phyloP scores from a whole-genome alignment of 2,797 vertebrate species.

The Lates japonicus region DNA sequence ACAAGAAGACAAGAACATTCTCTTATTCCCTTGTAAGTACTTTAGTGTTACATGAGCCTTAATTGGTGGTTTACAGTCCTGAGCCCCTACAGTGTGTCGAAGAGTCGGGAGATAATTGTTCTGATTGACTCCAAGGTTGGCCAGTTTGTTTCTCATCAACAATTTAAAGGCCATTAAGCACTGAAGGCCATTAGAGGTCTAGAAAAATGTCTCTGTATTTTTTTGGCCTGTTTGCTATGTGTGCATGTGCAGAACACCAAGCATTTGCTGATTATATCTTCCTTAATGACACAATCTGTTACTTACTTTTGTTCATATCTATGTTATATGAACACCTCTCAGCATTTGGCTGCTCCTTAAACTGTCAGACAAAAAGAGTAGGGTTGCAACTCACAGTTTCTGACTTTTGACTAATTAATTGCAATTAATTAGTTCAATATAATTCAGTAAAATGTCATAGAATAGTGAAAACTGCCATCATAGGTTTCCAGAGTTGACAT shows the following conservation, averaged over 20 bases:
- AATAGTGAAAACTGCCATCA: too few relatives aligned
- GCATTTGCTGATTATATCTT: background rate
- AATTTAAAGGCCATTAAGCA: constrained; percentile 66
- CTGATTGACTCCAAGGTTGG: constrained; percentile 53
- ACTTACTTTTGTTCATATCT: background rate
- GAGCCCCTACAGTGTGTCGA: constrained; percentile 22
- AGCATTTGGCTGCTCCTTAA: background rate
- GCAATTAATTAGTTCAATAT: too few relatives aligned
- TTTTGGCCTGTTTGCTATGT: background rate
- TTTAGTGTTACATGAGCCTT: constrained; percentile 45
- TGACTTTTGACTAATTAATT: too few relatives aligned
- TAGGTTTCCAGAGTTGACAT: too few relatives aligned
- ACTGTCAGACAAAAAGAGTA: too few relatives aligned
- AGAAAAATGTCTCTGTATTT: constrained; percentile 5
- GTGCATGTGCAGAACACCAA: background rate
- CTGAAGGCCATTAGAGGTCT: constrained; percentile 36
- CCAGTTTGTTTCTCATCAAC: constrained; percentile 56
- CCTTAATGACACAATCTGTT: background rate
- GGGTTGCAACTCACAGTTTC: too few relatives aligned
- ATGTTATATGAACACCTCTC: background rate
- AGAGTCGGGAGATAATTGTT: constrained; percentile 50
- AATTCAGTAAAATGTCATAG: too few relatives aligned
- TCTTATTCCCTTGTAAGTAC: constrained; percentile 50
- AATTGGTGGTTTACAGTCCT: constrained; percentile 63
- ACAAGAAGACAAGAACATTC: constrained; percentile 39